These are phyloP conservation scores for Brevimyrus niger DNA, from an alignment of 2,113 vertebrate species.

Conservation along the genomic window DNA sequence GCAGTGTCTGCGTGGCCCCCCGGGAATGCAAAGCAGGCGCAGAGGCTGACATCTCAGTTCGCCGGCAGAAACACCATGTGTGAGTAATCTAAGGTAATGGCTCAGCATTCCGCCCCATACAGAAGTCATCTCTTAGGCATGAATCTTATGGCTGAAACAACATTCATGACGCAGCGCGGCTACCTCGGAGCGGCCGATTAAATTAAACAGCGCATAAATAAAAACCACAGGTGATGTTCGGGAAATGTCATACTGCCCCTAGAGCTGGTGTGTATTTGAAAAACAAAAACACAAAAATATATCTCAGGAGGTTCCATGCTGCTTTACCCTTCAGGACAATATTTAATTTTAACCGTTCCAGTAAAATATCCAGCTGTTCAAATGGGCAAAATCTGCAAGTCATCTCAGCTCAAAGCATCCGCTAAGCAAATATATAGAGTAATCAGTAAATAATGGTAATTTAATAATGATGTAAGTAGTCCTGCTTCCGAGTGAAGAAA, in stretches of 20 bases:
- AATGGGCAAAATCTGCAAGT: neutral
- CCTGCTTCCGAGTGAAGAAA: neutral
- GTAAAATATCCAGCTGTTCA: conserved; percentile 1
- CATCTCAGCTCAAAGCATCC: neutral
- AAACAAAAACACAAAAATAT: neutral
- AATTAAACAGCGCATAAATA: neutral
- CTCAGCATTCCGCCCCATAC: neutral
- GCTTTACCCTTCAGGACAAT: neutral
- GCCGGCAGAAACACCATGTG: neutral
- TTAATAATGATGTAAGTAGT: neutral
- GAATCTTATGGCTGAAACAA: neutral
- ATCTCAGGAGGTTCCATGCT: neutral
- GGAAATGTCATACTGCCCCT: neutral
- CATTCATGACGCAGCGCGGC: neutral
- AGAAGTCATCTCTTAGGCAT: neutral
- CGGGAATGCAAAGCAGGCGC: neutral
- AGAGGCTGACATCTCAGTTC: neutral
- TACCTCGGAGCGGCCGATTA: neutral
- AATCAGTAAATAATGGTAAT: neutral
- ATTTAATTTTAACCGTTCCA: neutral
- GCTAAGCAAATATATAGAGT: neutral
- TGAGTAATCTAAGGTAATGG: neutral
- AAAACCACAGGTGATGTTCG: neutral
- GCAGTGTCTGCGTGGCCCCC: neutral
- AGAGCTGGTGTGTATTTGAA: neutral